Percentiles rank a stretch among this genome's conserved stretches.
These are phyloP conservation scores for Pungitius pungitius DNA, from an alignment of 2,113 vertebrate species.

Conservation along the genomic window DNA sequence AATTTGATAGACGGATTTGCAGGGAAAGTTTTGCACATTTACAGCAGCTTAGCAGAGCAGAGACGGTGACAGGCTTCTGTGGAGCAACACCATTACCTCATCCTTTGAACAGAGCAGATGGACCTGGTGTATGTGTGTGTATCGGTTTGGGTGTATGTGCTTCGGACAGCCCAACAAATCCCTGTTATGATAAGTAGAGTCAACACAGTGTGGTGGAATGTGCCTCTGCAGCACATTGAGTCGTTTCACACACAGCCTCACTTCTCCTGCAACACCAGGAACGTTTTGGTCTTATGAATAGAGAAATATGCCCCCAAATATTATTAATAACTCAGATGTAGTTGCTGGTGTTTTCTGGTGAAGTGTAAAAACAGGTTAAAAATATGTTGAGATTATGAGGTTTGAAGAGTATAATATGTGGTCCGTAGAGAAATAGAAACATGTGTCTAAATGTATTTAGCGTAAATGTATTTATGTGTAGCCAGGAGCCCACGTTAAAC, in stretches of 20 bases:
- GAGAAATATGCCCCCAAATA: background rate
- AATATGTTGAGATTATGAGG: background rate
- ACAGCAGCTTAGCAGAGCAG: background rate
- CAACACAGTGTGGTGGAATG: slow-evolving; percentile 72
- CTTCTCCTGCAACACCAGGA: background rate
- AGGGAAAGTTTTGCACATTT: background rate
- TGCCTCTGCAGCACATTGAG: slow-evolving; percentile 54
- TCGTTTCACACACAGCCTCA: slow-evolving; percentile 16
- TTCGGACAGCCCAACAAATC: slow-evolving; percentile 52
- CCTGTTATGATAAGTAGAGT: slow-evolving; percentile 64
- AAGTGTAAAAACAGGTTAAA: background rate
- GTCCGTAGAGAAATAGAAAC: background rate
- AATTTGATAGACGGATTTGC: background rate
- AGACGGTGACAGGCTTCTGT: slow-evolving; percentile 27
- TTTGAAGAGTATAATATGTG: background rate
- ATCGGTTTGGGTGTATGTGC: slow-evolving; percentile 13
- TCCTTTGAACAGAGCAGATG: slow-evolving; percentile 68
- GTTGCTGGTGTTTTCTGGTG: background rate
- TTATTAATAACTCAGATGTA: background rate
- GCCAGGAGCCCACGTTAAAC: background rate
- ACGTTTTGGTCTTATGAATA: background rate
- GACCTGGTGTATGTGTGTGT: slow-evolving; percentile 45
- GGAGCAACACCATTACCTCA: slow-evolving; percentile 71
- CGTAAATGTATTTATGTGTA: background rate
- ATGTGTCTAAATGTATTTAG: background rate